Percentiles rank a stretch among this genome's conserved stretches.
Conservation (phyloP, 2,113 vertebrate genomes). For the Probosciger aterrimus region DNA sequence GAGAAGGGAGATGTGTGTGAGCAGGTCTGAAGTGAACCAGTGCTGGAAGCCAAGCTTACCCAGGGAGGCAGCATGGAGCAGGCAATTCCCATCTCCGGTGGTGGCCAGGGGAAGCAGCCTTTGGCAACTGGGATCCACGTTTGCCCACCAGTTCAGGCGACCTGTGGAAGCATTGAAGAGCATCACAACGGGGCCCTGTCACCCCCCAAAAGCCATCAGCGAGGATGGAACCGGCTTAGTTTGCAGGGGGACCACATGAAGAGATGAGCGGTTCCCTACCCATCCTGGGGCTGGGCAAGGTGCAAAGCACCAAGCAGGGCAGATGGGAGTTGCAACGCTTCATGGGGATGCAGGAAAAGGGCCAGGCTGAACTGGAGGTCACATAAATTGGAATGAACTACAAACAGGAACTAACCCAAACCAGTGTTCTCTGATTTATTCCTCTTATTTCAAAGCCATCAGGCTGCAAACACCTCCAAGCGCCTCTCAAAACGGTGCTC, state of each 20-base stretch:
- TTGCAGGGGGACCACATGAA: rapidly evolving
- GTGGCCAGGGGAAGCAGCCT: slow-evolving; percentile 91
- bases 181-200: neutral
- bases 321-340: rapidly evolving
- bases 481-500: rapidly evolving
- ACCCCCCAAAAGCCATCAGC: rapidly evolving
- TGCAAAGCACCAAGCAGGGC: neutral
- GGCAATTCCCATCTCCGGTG: slow-evolving; percentile 94
- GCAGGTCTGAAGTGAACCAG: rapidly evolving
- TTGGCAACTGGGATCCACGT: slow-evolving; percentile 88
- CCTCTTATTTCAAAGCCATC: neutral
- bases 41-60: slow-evolving; percentile 67
- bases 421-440: neutral
- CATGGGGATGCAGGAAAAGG: rapidly evolving
- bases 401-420: neutral
- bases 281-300: rapidly evolving
- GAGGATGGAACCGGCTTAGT: neutral
- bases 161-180: slow-evolving; percentile 66
- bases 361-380: neutral
- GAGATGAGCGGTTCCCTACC: rapidly evolving
- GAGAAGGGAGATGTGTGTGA: neutral
- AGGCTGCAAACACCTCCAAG: neutral
- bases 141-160: slow-evolving; percentile 96
- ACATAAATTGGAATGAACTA: neutral
- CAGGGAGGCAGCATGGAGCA: slow-evolving; percentile 93